Evolutionary conservation across 2,888 invertebrate species (phyloP).

Genomic region (Thysanoteuthis rhombus): DNA sequence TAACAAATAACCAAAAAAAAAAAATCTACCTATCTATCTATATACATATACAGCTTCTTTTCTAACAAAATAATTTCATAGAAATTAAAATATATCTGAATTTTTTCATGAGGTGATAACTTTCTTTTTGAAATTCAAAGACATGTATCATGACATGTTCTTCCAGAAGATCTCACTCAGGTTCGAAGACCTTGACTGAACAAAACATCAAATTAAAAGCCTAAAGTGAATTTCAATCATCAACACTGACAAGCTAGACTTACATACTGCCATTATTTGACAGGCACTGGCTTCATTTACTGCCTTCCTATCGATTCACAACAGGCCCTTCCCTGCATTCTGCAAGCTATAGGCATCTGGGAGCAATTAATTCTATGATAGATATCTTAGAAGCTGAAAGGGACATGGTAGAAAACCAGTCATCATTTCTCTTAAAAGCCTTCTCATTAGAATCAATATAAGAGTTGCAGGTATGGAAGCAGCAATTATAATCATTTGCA

Average conservation of each 20-base stretch:
- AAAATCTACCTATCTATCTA: no score
- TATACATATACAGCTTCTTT: no score
- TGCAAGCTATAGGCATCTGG: neutral
- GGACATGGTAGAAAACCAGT: neutral
- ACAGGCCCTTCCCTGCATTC: neutral
- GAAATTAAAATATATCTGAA: no score
- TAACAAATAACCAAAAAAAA: no score
- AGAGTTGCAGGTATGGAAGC: neutral
- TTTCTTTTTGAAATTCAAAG: no score
- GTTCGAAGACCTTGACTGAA: neutral
- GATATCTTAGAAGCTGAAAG: neutral
- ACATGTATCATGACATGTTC: neutral
- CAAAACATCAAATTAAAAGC: neutral
- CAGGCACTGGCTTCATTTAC: neutral
- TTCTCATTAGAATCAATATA: constrained; percentile 12
- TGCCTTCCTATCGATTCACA: neutral
- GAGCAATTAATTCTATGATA: neutral
- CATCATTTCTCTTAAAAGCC: constrained; percentile 12
- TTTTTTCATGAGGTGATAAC: no score
- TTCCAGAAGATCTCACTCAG: neutral
- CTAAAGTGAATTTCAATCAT: neutral
- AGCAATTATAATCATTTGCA: neutral
- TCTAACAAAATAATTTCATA: no score
- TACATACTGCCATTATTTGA: neutral
- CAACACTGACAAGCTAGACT: neutral